Base-by-base conservation (phyloP, 1,140 invertebrate genomes). In the Medauroidea extradentata region DNA sequence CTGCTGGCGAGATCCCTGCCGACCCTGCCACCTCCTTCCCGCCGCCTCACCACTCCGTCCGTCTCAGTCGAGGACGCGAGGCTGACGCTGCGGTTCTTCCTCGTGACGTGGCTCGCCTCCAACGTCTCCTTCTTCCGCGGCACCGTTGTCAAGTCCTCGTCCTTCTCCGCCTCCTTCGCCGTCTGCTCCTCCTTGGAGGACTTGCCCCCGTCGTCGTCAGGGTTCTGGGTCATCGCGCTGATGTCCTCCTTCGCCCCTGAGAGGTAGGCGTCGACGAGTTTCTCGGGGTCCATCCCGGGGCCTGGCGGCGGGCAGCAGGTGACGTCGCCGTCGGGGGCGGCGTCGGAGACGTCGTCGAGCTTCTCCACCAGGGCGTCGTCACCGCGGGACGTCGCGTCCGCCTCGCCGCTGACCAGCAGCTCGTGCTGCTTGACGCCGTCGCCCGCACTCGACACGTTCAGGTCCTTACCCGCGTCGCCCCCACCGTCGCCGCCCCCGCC, bases 191-290 rank as follows among this genome's bases (percentile, higher is more conserved):
- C 70, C 61, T 75, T 74, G 25, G 67, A 67, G 44, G 75, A 72
- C 55, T 72, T 73, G 52, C 76, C 56, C 18, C 74, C 14, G 64
- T 38, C 66, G 3, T 70, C 69, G 23, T 53, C 39, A 21, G 57
- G n/a, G n/a, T n/a, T n/a, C n/a, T n/a, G n/a, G n/a, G 63, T 67
- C 54, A 62, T 65, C 44, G 67, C 68, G 21, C 63, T 7, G 13
- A 44, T 5, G 13, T 53, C 52, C 27, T 53, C 52, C 29, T 44
- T 53, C 24, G 71, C 78, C 61, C 74, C 75, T 13, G 80, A 82
- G 54, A 82, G 67, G 59, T 78, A 73, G 11, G 80, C 80, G 64
- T 82, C 80, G 38, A 69, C 67, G 61, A 80, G 75, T 69, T 77
- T 79, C 50, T 61, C 21, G 4, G 29, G 44, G 29, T 34, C 29